These are phyloP conservation scores for Saccopteryx bilineata DNA, from an alignment of 2,113 vertebrate species.

Conservation along the genomic window DNA sequence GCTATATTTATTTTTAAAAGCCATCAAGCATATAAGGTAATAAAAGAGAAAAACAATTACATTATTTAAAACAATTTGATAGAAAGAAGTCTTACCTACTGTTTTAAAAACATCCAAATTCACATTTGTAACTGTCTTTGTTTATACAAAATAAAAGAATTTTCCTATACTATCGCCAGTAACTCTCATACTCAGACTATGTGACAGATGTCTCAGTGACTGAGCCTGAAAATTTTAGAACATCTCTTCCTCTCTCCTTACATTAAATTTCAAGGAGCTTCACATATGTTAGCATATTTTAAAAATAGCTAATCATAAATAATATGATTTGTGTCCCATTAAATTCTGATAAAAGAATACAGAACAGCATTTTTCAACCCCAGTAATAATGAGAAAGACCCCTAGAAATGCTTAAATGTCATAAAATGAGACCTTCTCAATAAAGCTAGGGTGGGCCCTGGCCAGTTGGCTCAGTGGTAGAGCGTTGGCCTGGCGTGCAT, in stretches of 20 bases:
- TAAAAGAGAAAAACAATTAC: slow-evolving; percentile 23
- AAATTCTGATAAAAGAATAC: slow-evolving; percentile 42
- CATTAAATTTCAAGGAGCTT: neutral
- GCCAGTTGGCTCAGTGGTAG: too few relatives aligned
- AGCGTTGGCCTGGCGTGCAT: too few relatives aligned
- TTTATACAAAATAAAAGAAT: slow-evolving; percentile 60
- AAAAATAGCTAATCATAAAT: neutral
- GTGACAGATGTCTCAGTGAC: neutral
- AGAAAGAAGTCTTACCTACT: slow-evolving; percentile 29
- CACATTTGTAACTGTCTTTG: slow-evolving; percentile 25
- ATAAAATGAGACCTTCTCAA: slow-evolving; percentile 18
- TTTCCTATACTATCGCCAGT: neutral
- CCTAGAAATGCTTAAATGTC: neutral
- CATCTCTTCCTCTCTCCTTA: neutral
- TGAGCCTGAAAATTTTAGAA: neutral
- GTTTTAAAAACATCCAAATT: slow-evolving; percentile 11
- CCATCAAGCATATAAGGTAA: neutral
- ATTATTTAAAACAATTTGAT: slow-evolving; percentile 11
- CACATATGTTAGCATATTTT: neutral
- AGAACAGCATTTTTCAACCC: neutral
- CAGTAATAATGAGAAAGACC: neutral
- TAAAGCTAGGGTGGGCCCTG: slow-evolving; percentile 6
- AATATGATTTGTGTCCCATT: neutral
- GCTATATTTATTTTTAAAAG: neutral
- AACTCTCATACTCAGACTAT: neutral